Evolutionary conservation across 1,140 invertebrate genomes (phyloP).

Genomic region (Pollicipes pollicipes): DNA sequence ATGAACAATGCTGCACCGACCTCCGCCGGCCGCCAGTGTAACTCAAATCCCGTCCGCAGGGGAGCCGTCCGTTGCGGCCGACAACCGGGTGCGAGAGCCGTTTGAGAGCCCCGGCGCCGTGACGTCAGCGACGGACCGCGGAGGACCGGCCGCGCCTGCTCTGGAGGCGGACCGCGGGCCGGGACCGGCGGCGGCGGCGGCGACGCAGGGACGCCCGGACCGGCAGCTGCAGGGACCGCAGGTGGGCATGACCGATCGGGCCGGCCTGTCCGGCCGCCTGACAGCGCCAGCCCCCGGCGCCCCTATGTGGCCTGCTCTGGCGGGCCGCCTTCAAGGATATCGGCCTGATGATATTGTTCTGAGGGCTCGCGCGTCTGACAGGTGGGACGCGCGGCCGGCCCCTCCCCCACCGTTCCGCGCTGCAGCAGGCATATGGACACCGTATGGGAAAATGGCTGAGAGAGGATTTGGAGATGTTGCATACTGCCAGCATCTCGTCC

Average conservation of each 20-base stretch:
- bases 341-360: not conserved
- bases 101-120: not conserved
- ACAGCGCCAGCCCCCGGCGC: too few relatives aligned
- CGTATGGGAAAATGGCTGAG: not conserved
- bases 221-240: too few relatives aligned
- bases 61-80: not conserved
- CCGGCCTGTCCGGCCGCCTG: too few relatives aligned
- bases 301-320: not conserved
- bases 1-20: not conserved
- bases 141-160: not conserved
- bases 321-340: not conserved
- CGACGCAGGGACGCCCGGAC: too few relatives aligned
- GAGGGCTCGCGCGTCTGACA: not conserved
- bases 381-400: too few relatives aligned
- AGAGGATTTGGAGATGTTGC: not conserved
- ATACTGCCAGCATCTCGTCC: not conserved
- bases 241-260: too few relatives aligned
- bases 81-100: not conserved
- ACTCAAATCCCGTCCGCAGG: not conserved
- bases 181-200: too few relatives aligned
- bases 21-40: not conserved
- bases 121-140: not conserved
- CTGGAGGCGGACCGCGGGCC: too few relatives aligned
- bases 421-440: not conserved
- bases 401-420: too few relatives aligned